A percentile compares a stretch with the other conserved stretches of the same genome.
Conservation (phyloP, 1,140 invertebrate species). For the Drosophila sp. region DNA sequence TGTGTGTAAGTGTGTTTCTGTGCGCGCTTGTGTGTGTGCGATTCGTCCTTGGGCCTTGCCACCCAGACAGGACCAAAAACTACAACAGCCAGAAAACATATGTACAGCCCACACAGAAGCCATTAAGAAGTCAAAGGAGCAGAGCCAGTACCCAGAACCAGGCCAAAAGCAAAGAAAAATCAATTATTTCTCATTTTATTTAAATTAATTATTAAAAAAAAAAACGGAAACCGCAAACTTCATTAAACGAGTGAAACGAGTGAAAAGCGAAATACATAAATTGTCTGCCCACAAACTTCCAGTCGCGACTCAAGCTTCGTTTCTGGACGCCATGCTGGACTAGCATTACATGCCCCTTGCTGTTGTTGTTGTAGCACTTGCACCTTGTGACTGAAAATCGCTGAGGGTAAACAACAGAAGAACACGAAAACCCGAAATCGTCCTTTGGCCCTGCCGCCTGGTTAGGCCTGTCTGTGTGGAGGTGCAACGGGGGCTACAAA, state of each 20-base stretch:
- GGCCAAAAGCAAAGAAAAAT: conserved; percentile 19
- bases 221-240: not conserved
- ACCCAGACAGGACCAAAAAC: conserved; percentile 40
- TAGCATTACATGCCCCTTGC: conserved; percentile 59
- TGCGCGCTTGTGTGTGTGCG: conserved; percentile 36
- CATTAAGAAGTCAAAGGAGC: conserved; percentile 21
- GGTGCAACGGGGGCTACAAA: conserved; percentile 66
- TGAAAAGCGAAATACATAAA: not conserved
- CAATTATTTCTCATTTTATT: conserved; percentile 7
- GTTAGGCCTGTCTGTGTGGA: conserved; percentile 78
- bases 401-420: conserved; percentile 29
- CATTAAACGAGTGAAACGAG: not conserved
- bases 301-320: conserved; percentile 34
- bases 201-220: not conserved
- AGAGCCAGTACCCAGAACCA: conserved; percentile 10
- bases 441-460: conserved; percentile 48
- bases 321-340: conserved; percentile 66
- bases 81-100: conserved; percentile 42
- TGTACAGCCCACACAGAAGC: conserved; percentile 47
- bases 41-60: conserved; percentile 61
- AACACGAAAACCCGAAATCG: conserved; percentile 24
- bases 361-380: conserved; percentile 17
- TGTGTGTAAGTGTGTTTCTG: conserved; percentile 34
- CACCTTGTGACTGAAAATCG: conserved; percentile 45
- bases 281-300: conserved; percentile 7